These are phyloP conservation scores for Oncopodura yosiiana DNA, from an alignment of 1,140 invertebrate genomes.

Conservation along the genomic window DNA sequence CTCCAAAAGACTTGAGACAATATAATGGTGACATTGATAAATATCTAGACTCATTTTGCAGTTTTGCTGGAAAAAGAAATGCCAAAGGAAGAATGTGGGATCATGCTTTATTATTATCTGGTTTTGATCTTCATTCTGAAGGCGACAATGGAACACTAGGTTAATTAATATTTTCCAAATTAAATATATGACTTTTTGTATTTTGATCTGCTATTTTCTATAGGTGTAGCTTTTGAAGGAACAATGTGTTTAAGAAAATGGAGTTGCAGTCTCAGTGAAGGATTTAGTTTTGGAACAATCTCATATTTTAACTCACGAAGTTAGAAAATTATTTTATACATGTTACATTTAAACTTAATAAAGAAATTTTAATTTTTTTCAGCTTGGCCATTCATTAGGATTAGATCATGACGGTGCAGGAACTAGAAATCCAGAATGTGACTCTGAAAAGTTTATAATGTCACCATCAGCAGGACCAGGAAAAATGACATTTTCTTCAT, in stretches of 20 bases:
- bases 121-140: background rate
- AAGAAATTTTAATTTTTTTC: too few relatives aligned
- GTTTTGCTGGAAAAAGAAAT: slow-evolving; percentile 3
- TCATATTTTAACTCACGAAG: too few relatives aligned
- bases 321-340: too few relatives aligned
- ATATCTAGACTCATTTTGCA: slow-evolving; percentile 10
- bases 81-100: slow-evolving; percentile 3
- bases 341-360: too few relatives aligned
- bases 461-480: background rate
- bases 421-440: background rate
- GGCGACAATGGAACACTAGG: background rate
- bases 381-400: slow-evolving; percentile 2
- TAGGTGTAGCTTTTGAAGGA: too few relatives aligned
- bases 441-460: background rate
- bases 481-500: background rate
- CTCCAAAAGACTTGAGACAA: background rate
- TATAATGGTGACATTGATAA: background rate
- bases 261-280: too few relatives aligned
- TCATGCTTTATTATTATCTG: slow-evolving; percentile 17
- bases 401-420: slow-evolving; percentile 3
- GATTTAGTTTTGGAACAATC: too few relatives aligned
- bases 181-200: too few relatives aligned
- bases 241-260: too few relatives aligned
- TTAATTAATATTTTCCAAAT: too few relatives aligned
- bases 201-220: too few relatives aligned